These are phyloP conservation scores for Coilia nasus DNA, from an alignment of 2,797 vertebrate species.

Conservation along the genomic window DNA sequence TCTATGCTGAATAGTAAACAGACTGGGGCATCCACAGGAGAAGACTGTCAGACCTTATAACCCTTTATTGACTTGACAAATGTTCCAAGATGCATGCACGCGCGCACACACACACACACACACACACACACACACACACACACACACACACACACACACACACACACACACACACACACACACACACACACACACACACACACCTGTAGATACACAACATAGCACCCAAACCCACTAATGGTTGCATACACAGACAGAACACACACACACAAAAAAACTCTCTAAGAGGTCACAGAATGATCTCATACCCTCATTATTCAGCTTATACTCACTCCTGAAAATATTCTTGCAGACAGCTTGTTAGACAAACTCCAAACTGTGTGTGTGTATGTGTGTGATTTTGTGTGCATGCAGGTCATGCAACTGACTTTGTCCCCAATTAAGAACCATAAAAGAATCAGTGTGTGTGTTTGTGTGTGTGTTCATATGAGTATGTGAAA, in stretches of 20 bases:
- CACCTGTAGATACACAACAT: too few relatives aligned
- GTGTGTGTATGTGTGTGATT: background rate
- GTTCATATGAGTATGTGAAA: background rate
- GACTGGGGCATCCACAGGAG: too few relatives aligned
- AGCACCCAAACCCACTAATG: too few relatives aligned
- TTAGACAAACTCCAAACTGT: background rate
- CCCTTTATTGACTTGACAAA: constrained; percentile 45
- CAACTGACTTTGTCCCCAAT: background rate
- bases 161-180: background rate
- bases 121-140: constrained; percentile 2
- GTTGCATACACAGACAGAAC: background rate
- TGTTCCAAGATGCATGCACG: background rate
- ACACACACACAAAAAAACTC: background rate
- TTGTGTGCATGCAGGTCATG: background rate
- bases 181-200: too few relatives aligned
- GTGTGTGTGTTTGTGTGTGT: background rate
- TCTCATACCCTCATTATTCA: background rate
- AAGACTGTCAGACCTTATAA: too few relatives aligned
- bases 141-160: background rate
- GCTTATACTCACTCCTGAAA: background rate
- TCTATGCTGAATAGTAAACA: too few relatives aligned
- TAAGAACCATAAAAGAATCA: background rate
- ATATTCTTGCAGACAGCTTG: background rate
- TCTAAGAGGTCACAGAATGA: background rate
- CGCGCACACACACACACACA: constrained; percentile 43